Percentiles rank a stretch among this genome's conserved stretches.
Conservation (phyloP, 1,140 invertebrate genomes). For the Helicoverpa zea region DNA sequence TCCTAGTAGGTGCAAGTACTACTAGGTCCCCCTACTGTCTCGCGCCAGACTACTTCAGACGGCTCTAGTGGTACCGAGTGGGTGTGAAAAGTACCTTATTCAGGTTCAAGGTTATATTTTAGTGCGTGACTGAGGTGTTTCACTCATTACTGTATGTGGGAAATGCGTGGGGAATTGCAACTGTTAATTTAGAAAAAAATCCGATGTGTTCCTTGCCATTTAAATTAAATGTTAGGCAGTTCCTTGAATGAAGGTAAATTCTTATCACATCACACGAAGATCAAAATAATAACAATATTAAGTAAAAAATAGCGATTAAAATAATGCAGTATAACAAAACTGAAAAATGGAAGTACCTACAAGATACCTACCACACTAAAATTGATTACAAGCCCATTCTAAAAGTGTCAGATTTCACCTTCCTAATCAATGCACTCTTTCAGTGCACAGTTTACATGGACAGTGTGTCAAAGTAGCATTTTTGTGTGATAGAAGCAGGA, state of each 20-base stretch:
- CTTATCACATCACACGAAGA: too few relatives aligned
- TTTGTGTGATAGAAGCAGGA: conserved; percentile 67
- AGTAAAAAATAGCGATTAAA: too few relatives aligned
- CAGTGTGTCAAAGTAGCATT: conserved; percentile 59
- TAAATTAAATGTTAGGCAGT: too few relatives aligned
- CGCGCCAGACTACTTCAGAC: conserved; percentile 68
- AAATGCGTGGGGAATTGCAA: not conserved
- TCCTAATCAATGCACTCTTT: conserved; percentile 8
- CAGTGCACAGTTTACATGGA: conserved; percentile 23
- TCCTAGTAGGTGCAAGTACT: conserved; percentile 9
- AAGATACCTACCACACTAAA: too few relatives aligned
- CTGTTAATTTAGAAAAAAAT: not conserved
- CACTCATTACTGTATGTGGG: conserved; percentile 16
- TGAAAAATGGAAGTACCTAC: too few relatives aligned
- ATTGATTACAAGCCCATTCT: too few relatives aligned
- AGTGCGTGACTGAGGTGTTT: conserved; percentile 40
- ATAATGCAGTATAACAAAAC: too few relatives aligned
- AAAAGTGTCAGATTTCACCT: not conserved
- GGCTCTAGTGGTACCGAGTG: conserved; percentile 51
- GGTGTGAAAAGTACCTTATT: conserved; percentile 54
- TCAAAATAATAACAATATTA: too few relatives aligned
- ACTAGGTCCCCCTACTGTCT: conserved; percentile 37
- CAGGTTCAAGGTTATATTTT: conserved; percentile 65
- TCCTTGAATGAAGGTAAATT: too few relatives aligned
- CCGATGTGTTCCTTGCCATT: too few relatives aligned